Evolutionary conservation across 2,113 vertebrate species (phyloP).

Genomic region (Formicarius rufipectus): DNA sequence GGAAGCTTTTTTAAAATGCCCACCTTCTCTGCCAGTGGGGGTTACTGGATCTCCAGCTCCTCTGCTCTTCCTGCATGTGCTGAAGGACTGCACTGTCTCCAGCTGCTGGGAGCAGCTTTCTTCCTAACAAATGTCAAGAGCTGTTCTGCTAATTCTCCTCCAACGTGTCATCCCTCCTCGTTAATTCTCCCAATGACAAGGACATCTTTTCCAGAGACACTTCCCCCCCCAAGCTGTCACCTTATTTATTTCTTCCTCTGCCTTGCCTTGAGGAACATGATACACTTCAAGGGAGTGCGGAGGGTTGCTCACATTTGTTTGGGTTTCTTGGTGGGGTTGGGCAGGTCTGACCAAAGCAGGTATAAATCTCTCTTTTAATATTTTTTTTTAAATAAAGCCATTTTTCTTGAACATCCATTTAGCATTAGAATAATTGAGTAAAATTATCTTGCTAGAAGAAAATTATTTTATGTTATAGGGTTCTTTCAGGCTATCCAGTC

Average conservation of each 20-base stretch:
- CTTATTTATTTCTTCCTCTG: slow-evolving; percentile 2
- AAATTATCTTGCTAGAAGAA: background rate
- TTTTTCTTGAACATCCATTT: background rate
- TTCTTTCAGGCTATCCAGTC: background rate
- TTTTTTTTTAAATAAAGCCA: accelerated
- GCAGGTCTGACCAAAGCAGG: background rate
- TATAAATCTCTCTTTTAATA: too few species aligned
- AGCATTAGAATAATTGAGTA: background rate
- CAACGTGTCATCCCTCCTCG: background rate
- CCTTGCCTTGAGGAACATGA: background rate
- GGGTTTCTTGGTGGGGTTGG: background rate
- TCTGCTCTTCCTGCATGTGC: background rate
- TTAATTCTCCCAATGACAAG: background rate
- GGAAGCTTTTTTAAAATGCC: background rate
- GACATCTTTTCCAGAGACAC: background rate
- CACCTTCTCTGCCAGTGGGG: background rate
- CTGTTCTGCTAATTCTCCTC: background rate
- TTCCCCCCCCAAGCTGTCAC: background rate
- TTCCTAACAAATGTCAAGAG: background rate
- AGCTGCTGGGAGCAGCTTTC: background rate
- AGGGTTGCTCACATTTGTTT: background rate
- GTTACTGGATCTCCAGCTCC: background rate
- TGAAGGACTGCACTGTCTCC: background rate
- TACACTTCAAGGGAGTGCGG: background rate
- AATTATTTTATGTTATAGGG: background rate